Evolutionary conservation across 2,797 vertebrate genomes (phyloP), one percentile per base, ranked within the genome.

Genomic region (Gallinago stenura): DNA sequence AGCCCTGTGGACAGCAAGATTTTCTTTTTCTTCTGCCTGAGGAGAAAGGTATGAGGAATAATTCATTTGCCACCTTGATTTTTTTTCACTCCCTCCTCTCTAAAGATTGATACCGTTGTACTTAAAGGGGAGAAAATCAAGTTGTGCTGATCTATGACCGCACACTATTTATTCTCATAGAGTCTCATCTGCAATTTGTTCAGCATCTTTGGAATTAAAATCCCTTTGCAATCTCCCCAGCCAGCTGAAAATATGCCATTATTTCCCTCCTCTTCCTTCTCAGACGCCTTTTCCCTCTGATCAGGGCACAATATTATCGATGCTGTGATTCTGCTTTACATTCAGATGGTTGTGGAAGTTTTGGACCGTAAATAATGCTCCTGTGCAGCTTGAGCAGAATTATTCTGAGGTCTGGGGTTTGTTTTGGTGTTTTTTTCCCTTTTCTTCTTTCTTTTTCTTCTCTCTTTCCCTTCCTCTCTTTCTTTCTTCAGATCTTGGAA

Each of bases 281-380:
- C 73, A 51, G 48, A 46, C 20, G 83, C 28, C 76, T 91, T 48
- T 72, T 79, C 87, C 70, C 79, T 73, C 62, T 58, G 91, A 51
- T n/a, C 51, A 46, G 84, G 93, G 77, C 77, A 22, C 6, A 14
- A 8, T 3, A 31, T 93, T 96, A 91, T 79, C 73, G 6, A 66
- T 71, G 89, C 46, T 65, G 77, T 25, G 31, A 53, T 77, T 76
- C 92, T 87, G 80, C 64, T 97, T 96, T 79, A 89, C 96, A 94
- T 97, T 92, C 95, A 60, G 75, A 79, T 60, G 46, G 79, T 33
- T 28, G n/a, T 58, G 89, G 69, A 94, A 83, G 76, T 95, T 85
- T 33, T 50, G 79, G 68, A 75, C 93, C n/a, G 53, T 96, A 95
- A 96, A 97, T 97, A 97, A 97, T 16, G 41, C 16, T 54, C 88